phyloP scores from a whole-genome alignment of 23 tunicate species.

The Diplosoma virens region DNA sequence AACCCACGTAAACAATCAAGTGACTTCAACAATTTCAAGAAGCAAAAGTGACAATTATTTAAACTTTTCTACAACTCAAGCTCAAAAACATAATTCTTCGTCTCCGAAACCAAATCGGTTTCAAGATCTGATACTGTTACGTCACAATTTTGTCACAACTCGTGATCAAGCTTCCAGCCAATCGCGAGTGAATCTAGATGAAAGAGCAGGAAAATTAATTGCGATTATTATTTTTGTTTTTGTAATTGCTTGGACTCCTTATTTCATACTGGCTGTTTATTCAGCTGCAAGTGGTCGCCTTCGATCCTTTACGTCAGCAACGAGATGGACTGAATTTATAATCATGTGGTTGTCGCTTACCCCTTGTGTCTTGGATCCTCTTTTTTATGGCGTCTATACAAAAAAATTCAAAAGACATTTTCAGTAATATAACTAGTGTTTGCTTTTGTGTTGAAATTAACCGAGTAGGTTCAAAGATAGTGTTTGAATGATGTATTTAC shows the following conservation, averaged over 20 bases:
- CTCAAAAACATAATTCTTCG: background rate
- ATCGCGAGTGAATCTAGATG: constrained; percentile 30
- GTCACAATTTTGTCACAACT: constrained; percentile 7
- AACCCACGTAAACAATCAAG: constrained; percentile 34
- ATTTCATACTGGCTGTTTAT: constrained; percentile 33
- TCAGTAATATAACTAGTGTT: no score
- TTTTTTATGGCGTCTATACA: constrained; percentile 62
- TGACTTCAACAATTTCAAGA: constrained; percentile 16
- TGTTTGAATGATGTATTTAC: no score
- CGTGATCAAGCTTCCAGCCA: background rate
- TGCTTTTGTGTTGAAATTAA: no score
- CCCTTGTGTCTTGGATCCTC: constrained; percentile 76
- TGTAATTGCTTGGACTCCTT: constrained; percentile 48
- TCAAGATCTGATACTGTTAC: no score
- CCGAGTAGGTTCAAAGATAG: no score
- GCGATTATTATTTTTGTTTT: constrained; percentile 34
- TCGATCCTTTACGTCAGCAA: background rate
- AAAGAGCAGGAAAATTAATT: constrained; percentile 42
- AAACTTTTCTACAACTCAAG: background rate
- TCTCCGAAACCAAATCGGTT: no score
- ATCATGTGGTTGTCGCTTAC: constrained; percentile 70
- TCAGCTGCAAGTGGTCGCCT: constrained; percentile 11
- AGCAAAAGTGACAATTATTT: constrained; percentile 28
- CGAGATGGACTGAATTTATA: constrained; percentile 63
- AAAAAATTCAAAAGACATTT: constrained; percentile 53